Conservation (phyloP, 2,888 invertebrate species). For the Peribatodes rhomboidaria region DNA sequence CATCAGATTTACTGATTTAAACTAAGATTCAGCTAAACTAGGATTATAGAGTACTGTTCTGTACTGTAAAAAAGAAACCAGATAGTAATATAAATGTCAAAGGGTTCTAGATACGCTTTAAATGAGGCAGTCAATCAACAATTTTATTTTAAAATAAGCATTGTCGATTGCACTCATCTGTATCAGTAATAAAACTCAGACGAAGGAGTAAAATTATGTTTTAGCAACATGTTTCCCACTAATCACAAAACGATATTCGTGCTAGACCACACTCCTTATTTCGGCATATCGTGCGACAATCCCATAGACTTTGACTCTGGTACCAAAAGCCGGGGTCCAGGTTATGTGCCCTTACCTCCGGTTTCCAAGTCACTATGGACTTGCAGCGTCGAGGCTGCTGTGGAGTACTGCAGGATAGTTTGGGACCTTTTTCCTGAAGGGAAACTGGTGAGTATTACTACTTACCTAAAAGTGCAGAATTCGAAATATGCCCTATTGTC, state of each 20-base stretch:
- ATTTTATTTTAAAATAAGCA: no score
- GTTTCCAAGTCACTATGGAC: conserved; percentile 98
- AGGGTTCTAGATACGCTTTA: no score
- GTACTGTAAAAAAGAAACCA: no score
- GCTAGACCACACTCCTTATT: conserved; percentile 97
- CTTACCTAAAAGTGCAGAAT: no score
- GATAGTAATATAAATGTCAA: no score
- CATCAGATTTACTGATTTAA: no score
- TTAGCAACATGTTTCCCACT: conserved; percentile 85
- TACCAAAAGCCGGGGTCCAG: conserved; percentile 89
- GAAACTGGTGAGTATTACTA: conserved; percentile 89
- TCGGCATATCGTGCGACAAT: conserved; percentile 94
- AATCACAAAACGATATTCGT: conserved; percentile 99
- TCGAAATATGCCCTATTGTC: no score
- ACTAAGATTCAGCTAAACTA: no score
- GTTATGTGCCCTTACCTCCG: conserved; percentile 92
- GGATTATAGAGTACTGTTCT: no score
- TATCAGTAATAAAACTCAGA: no score
- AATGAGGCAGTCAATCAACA: no score
- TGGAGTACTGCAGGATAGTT: conserved; percentile 98
- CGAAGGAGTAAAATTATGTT: not conserved
- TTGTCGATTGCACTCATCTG: no score
- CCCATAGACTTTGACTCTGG: conserved; percentile 93
- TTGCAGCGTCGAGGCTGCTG: conserved; percentile 96
- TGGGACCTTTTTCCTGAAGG: conserved; percentile 98